A percentile compares a stretch with the other conserved stretches of the same genome.
These are phyloP conservation scores for Macrocentrus cingulum DNA, from an alignment of 1,140 invertebrate genomes.

Conservation along the genomic window DNA sequence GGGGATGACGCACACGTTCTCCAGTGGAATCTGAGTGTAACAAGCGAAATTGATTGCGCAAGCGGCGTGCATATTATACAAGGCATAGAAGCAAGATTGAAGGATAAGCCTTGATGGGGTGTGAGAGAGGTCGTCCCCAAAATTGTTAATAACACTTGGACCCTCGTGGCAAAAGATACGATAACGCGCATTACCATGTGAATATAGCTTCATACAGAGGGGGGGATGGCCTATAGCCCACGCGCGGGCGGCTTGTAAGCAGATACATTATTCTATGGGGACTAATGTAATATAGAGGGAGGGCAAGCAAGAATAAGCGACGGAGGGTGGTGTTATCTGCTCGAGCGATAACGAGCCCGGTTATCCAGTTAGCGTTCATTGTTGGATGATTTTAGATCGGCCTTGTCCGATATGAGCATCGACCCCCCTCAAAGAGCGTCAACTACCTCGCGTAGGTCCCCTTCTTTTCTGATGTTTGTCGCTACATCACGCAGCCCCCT, in stretches of 20 bases:
- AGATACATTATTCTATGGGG: conserved; percentile 54
- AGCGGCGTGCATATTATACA: too few relatives aligned
- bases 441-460: neutral
- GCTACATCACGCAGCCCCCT: neutral
- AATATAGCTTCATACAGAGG: conserved; percentile 52
- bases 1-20: too few relatives aligned
- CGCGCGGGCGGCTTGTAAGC: conserved; percentile 41
- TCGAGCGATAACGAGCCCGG: conserved; percentile 49
- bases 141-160: conserved; percentile 57
- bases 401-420: conserved; percentile 17
- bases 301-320: conserved; percentile 26
- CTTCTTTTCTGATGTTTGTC: neutral
- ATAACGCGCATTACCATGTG: conserved; percentile 56
- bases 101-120: neutral
- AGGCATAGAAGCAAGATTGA: too few relatives aligned
- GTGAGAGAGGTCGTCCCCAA: conserved; percentile 30
- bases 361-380: conserved; percentile 59
- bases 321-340: conserved; percentile 43
- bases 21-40: too few relatives aligned
- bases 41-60: too few relatives aligned
- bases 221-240: conserved; percentile 21
- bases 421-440: conserved; percentile 27
- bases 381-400: conserved; percentile 57
- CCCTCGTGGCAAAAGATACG: conserved; percentile 49
- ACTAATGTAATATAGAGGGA: conserved; percentile 55